Base-by-base conservation (phyloP, 2,797 vertebrate species). In the Linurgus olivaceus region DNA sequence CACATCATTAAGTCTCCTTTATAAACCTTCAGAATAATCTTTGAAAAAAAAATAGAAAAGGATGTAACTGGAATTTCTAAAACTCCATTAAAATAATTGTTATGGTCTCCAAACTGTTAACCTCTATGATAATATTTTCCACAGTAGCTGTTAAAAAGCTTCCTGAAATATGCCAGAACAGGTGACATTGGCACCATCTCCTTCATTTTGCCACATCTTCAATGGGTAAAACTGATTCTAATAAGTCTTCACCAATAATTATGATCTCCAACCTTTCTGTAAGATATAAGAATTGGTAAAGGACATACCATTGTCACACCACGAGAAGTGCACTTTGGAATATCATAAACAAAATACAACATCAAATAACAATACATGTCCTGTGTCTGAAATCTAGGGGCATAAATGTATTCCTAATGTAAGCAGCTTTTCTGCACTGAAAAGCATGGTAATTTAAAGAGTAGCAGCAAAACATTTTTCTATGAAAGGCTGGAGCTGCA, bases 61-160 rank as follows among this genome's bases (percentile, higher is more conserved):
- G 2, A 25, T 80, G 25, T 14, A 74, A 38, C 44, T 47, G 29
- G 57, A 86, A 91, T 88, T 61, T 44, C 19, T 54, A 29, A 82
- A 80, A 48, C 10, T 44, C 35, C 40, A 73, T 95, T 83, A 67
- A 90, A 52, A 42, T 42, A 13, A 55, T 72, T 84, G 29, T 33
- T 65, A 51, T 50, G 50, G 78, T 84, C 57, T 95, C 67, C 74
- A 80, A 12, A 47, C 47, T 33, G 31, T 81, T 91, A 44, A 88
- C 65, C 65, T 96, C 93, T 87, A 63, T 70, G 70, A 86, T 75
- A 77, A 67, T 66, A 19, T 86, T 94, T 95, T 91, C 51, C 38
- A 25, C 28, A 62, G 59, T 25, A 38, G 57, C 29, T 57, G 19
- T 68, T 73, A 74, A 94, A 74, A 58, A 50, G 26, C 33, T 76